phyloP scores from a whole-genome alignment of 2,113 vertebrate genomes.

The Scartelaos histophorus region DNA sequence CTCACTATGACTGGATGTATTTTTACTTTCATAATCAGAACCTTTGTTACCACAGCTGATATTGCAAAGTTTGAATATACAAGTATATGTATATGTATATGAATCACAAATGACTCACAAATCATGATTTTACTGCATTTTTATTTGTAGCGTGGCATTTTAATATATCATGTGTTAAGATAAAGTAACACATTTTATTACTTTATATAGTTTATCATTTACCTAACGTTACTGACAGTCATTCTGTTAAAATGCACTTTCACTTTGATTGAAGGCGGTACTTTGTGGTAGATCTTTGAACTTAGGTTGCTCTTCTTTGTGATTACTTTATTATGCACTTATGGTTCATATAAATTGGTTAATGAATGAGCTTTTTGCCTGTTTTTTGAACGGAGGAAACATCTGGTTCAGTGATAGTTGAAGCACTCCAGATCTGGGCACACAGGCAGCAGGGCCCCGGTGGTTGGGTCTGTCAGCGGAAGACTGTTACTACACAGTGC shows the following conservation, averaged over 20 bases:
- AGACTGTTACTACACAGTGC: conserved; percentile 47
- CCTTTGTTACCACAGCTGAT: background rate
- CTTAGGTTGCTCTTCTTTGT: background rate
- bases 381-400: conserved; percentile 74
- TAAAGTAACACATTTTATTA: background rate
- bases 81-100: too few relatives aligned
- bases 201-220: background rate
- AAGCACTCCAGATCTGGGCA: conserved; percentile 68
- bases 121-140: background rate
- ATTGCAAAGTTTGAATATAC: background rate
- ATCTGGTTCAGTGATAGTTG: conserved; percentile 72
- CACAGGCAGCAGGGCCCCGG: conserved; percentile 34
- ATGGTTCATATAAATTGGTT: background rate
- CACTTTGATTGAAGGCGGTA: background rate
- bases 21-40: conserved; percentile 24
- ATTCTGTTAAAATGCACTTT: background rate
- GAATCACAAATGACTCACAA: too few relatives aligned
- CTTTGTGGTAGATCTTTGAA: background rate
- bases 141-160: background rate
- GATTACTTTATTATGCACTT: background rate
- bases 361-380: conserved; percentile 34
- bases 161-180: background rate
- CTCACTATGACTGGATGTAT: conserved; percentile 38
- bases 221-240: background rate
- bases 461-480: conserved; percentile 49